These are phyloP conservation scores for Lordiphosa clarofinis DNA, from an alignment of 1,140 invertebrate species.

Conservation along the genomic window DNA sequence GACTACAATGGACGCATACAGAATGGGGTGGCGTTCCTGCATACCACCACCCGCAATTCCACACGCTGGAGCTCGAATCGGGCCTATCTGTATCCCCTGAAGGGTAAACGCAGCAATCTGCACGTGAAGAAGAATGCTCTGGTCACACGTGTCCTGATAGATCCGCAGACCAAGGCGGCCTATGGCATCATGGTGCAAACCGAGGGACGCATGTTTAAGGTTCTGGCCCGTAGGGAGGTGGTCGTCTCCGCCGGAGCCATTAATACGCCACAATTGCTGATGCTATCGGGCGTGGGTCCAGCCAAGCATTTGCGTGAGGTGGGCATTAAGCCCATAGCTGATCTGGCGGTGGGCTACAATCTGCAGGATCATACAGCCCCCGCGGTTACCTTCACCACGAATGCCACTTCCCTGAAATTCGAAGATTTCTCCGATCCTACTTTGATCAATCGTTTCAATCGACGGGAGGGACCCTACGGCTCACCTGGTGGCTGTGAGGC, in stretches of 20 bases:
- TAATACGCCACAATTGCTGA: constrained; percentile 88
- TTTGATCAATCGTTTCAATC: constrained; percentile 65
- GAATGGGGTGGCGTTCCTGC: constrained; percentile 84
- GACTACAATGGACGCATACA: constrained; percentile 87
- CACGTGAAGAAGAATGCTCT: constrained; percentile 84
- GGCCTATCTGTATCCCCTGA: constrained; percentile 86
- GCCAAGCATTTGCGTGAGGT: constrained; percentile 83
- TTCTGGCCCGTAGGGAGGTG: constrained; percentile 86
- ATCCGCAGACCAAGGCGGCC: constrained; percentile 82
- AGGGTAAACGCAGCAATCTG: constrained; percentile 83
- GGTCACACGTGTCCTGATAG: constrained; percentile 89
- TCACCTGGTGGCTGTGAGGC: constrained; percentile 91
- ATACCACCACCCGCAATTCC: constrained; percentile 86
- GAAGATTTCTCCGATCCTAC: constrained; percentile 68
- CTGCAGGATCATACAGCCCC: constrained; percentile 89
- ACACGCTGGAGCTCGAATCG: constrained; percentile 87
- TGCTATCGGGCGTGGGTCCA: constrained; percentile 91
- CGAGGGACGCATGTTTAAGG: constrained; percentile 81
- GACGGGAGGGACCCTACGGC: constrained; percentile 85
- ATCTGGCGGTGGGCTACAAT: constrained; percentile 89
- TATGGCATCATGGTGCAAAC: constrained; percentile 85
- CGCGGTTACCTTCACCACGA: constrained; percentile 85
- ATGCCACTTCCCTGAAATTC: constrained; percentile 80
- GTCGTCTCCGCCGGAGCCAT: constrained; percentile 88
- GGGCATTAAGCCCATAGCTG: constrained; percentile 83